Conservation (phyloP, 2,888 invertebrate species). For the Chrysodeixis includens region DNA sequence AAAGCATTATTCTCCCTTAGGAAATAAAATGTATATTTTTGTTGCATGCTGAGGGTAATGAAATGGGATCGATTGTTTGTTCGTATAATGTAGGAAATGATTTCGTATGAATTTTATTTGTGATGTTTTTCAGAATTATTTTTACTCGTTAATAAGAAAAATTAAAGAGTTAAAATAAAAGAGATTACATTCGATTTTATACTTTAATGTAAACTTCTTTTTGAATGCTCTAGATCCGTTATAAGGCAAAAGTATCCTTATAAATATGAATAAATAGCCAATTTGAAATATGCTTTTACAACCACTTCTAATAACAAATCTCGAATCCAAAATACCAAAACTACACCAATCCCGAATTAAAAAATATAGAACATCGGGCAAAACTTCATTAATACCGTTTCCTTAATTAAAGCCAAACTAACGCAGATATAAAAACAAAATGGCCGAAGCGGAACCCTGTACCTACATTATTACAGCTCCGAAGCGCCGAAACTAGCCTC, state of each 20-base stretch:
- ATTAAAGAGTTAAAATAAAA: no score
- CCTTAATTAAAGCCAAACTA: conserved; percentile 26
- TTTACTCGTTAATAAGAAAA: no score
- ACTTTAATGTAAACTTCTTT: no score
- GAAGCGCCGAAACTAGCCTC: conserved; percentile 37
- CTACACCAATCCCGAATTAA: neutral
- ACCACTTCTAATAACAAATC: neutral
- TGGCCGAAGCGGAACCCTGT: conserved; percentile 39
- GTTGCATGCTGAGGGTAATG: conserved; percentile 43
- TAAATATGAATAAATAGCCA: no score
- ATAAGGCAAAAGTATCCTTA: no score
- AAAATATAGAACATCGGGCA: neutral
- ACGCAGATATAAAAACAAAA: conserved; percentile 44
- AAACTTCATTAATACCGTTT: conserved; percentile 18
- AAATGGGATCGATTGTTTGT: conserved; percentile 50
- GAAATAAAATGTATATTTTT: conserved; percentile 54
- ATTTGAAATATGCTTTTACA: no score
- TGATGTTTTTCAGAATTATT: neutral
- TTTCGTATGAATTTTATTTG: conserved; percentile 12
- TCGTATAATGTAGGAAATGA: conserved; percentile 21
- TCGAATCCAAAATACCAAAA: neutral
- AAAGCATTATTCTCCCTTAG: conserved; percentile 69
- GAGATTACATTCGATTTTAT: no score
- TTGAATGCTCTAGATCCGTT: no score
- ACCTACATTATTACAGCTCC: no score